A percentile compares a stretch with the other conserved stretches of the same genome.
Conservation (phyloP, 2,113 vertebrate genomes). For the Synchiropus splendidus region DNA sequence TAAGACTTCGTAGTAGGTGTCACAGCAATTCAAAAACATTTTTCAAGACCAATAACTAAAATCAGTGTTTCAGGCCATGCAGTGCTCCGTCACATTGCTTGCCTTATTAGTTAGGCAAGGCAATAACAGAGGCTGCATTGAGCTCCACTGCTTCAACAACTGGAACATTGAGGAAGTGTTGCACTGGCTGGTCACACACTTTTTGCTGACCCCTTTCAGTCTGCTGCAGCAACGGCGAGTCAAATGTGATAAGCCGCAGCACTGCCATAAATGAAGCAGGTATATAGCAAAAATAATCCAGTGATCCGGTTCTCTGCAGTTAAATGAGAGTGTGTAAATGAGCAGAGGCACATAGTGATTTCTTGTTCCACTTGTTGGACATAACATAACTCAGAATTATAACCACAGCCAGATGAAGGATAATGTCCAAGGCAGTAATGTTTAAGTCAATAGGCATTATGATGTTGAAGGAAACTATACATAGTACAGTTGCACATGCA, state of each 20-base stretch:
- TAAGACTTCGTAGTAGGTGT: too few species aligned
- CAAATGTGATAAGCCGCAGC: slow-evolving; percentile 53
- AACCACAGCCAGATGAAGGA: too few species aligned
- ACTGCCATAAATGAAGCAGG: slow-evolving; percentile 46
- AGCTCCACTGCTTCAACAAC: slow-evolving; percentile 47
- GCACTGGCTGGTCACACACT: slow-evolving; percentile 41
- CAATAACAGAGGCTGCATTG: slow-evolving; percentile 57
- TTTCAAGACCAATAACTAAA: slow-evolving; percentile 5
- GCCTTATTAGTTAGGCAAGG: slow-evolving; percentile 43
- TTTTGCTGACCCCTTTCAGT: slow-evolving; percentile 44
- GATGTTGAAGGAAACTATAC: too few species aligned
- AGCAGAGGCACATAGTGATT: background rate
- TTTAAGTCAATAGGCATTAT: too few species aligned
- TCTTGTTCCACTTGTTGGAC: too few species aligned
- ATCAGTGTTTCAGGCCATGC: slow-evolving; percentile 46
- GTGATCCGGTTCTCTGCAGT: slow-evolving; percentile 21
- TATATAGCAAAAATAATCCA: slow-evolving; percentile 40
- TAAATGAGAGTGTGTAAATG: slow-evolving; percentile 21
- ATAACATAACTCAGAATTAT: too few species aligned
- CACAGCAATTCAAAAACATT: too few species aligned
- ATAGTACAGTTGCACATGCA: background rate
- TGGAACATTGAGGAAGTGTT: slow-evolving; percentile 57
- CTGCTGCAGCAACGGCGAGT: slow-evolving; percentile 18
- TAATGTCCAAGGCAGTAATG: too few species aligned
- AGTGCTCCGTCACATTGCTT: slow-evolving; percentile 52